A percentile compares a stretch with the other conserved stretches of the same genome.
Evolutionary conservation across 2,113 vertebrate genomes (phyloP).

Genomic region (Kryptolebias marmoratus): DNA sequence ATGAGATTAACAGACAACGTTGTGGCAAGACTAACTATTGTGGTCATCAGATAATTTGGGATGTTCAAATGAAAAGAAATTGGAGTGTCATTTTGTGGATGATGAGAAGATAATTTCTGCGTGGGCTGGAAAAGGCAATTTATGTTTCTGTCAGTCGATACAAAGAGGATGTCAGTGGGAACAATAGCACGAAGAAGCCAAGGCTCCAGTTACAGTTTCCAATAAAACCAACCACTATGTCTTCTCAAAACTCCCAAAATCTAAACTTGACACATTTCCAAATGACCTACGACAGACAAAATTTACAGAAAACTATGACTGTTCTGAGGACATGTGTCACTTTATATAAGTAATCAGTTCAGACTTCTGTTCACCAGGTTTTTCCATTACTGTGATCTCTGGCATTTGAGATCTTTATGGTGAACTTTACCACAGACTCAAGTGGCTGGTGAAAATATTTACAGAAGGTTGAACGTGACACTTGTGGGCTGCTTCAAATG

Average conservation of each 20-base stretch:
- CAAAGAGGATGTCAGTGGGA: constrained; percentile 57
- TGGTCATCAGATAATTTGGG: constrained; percentile 56
- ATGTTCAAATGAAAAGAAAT: constrained; percentile 30
- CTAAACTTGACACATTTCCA: constrained; percentile 45
- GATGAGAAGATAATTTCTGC: constrained; percentile 43
- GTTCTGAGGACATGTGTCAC: constrained; percentile 45
- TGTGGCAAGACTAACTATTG: constrained; percentile 35
- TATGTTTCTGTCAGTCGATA: constrained; percentile 51
- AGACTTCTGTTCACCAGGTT: constrained; percentile 44
- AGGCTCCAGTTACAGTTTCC: constrained; percentile 50
- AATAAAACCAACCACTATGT: constrained; percentile 44
- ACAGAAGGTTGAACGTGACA: constrained; percentile 32
- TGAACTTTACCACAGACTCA: constrained; percentile 28
- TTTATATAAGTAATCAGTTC: constrained; percentile 43
- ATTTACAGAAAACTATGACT: constrained; percentile 32
- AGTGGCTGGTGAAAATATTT: constrained; percentile 33
- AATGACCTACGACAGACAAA: constrained; percentile 49
- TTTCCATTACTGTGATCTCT: constrained; percentile 59
- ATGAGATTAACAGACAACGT: constrained; percentile 57
- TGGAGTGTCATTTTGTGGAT: constrained; percentile 45
- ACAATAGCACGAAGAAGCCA: constrained; percentile 50
- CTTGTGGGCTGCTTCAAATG: constrained; percentile 34
- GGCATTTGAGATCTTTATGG: constrained; percentile 55
- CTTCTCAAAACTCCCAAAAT: constrained; percentile 48
- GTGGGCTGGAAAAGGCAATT: constrained; percentile 30